Base-by-base conservation (phyloP, 2,113 vertebrate species). In the Pithys albifrons region DNA sequence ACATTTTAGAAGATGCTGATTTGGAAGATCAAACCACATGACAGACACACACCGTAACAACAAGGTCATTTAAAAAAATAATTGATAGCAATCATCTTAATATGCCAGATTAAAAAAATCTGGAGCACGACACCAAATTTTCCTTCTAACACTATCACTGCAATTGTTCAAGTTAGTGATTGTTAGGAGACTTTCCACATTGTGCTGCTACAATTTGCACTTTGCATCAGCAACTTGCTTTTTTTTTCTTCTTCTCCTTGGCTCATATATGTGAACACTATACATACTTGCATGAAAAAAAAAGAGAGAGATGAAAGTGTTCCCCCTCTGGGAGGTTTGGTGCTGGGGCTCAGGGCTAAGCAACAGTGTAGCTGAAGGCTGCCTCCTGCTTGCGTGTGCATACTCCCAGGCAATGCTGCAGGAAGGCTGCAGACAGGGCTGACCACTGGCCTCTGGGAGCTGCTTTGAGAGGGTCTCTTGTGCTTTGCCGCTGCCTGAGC, bases 341-440 rank as follows among this genome's bases (percentile, higher is more conserved):
- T 70, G 72, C 31, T 39, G 54, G 22, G 31, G 15, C n/a, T 74
- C 49, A 23, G 41, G 35, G 46, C 5, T 25, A 61, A 85, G 57
- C 10, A 28, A 20, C 5, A 27, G 14, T 0, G 5, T 6, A 46
- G 54, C 14, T 1, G 0, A 87, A 20, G 23, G 24, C 39, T 83
- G 45, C 31, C 35, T 66, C 35, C 43, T 69, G 33, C 55, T 69
- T 0, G 0, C 61, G 31, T 33, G 29, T 22, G 78, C 48, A n/a
- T 0, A 0, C 19, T 71, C 25, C 4, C n/a, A 54, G n/a, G 27
- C 59, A 46, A 25, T 4, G 43, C 55, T 39, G 45, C 11, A 12
- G 43, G 51, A 22, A 64, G 13, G 43, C 65, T 19, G 25, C 8
- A 39, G 35, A 27, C 59, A 22, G 43, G 29, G 66, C 16, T 58